A percentile compares a stretch with the other conserved stretches of the same genome.
phyloP scores from a whole-genome alignment of 2,797 vertebrate genomes.

The Cuculus canorus region DNA sequence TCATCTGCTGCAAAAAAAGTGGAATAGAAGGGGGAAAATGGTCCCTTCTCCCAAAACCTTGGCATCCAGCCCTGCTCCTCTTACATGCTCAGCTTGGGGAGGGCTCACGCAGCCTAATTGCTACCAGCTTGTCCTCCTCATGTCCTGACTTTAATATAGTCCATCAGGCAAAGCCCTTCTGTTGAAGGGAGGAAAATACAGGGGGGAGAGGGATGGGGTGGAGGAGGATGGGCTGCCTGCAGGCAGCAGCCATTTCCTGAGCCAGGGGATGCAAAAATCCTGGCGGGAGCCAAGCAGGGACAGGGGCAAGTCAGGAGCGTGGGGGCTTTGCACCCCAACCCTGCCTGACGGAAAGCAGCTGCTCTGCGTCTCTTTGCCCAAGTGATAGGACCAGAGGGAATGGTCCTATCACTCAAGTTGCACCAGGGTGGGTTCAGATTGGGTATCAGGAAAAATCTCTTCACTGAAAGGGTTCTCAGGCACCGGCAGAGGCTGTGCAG shows the following conservation, averaged over 20 bases:
- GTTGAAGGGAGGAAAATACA: not conserved
- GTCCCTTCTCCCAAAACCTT: not conserved
- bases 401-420: too few relatives aligned
- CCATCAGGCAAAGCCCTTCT: fast-evolving
- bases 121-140: not conserved
- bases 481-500: too few relatives aligned
- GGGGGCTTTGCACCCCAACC: not conserved
- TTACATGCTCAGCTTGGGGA: not conserved
- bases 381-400: too few relatives aligned
- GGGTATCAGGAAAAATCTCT: too few relatives aligned
- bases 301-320: fast-evolving
- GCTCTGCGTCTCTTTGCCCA: too few relatives aligned
- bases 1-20: fast-evolving
- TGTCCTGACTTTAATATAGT: not conserved
- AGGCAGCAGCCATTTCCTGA: not conserved
- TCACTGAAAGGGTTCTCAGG: too few relatives aligned
- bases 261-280: not conserved
- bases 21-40: not conserved
- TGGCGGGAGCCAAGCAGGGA: fast-evolving
- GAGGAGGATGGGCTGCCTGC: not conserved
- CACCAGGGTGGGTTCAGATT: too few relatives aligned
- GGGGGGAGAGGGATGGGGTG: not conserved
- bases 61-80: not conserved
- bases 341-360: not conserved
- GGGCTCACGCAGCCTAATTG: not conserved